Evolutionary conservation across 2,797 vertebrate species (phyloP).

Genomic region (Mormyrops attenuatus): DNA sequence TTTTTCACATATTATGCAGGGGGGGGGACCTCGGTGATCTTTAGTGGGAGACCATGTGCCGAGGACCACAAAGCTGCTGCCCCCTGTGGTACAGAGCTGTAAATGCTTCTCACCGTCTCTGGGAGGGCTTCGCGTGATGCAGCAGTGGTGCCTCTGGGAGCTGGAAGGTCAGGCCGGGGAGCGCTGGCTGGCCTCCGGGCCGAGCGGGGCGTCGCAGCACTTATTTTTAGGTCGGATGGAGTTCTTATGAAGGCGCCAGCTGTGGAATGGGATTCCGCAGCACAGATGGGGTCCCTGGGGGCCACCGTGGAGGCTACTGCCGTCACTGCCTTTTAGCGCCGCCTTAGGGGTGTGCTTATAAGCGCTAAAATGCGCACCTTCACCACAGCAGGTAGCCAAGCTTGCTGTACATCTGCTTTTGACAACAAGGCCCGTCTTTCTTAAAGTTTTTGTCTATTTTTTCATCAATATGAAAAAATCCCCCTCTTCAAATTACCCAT

Average conservation of each 20-base stretch:
- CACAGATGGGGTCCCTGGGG: not conserved
- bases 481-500: not conserved
- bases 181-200: not conserved
- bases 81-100: not conserved
- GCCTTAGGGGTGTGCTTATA: not conserved
- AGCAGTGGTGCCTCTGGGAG: not conserved
- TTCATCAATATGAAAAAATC: not conserved
- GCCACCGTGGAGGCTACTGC: not conserved
- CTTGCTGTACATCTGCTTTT: not conserved
- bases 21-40: not conserved
- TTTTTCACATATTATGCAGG: not conserved
- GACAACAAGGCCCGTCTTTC: not conserved
- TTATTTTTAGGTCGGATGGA: conserved; percentile 17
- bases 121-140: not conserved
- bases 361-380: not conserved
- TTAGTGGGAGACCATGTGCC: not conserved
- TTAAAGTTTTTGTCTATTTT: not conserved
- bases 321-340: not conserved
- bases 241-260: not conserved
- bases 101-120: not conserved
- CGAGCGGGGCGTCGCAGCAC: not conserved
- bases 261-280: not conserved
- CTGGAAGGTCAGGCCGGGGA: not conserved
- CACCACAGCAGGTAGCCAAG: not conserved
- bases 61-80: not conserved